Base-by-base conservation (phyloP, 1,140 invertebrate species). In the Hyposmocoma kahamanoa region DNA sequence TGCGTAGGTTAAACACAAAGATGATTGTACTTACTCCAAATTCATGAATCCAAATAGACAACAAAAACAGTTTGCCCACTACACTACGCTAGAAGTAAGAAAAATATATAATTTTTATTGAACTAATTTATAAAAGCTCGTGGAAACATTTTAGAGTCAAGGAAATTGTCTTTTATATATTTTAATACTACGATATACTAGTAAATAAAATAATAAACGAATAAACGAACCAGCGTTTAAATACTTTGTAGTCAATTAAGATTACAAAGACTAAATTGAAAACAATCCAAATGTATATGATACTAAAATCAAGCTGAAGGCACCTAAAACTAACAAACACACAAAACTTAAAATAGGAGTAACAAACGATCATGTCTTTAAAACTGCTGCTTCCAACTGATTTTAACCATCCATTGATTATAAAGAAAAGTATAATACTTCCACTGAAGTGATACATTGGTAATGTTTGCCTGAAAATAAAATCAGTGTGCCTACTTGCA, bases 51-150 rank as follows among this genome's bases (percentile, higher is more conserved):
- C 6, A 6, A 6, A 28, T 28, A 8, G 38, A 41, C 38, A 41
- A 22, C 1, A 41, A 22, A 21, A 41, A 41, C 5, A 5, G 11
- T 28, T 28, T 6, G 17, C 18, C 53, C 22, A 42, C 75, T 80
- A 80, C 67, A 53, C 64, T 82, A 82, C 62, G 56, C 65, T 82
- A 82, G 62, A 67, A 79, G 79, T 83, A 83, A 80, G 71, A 83
- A 83, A 81, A 83, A 83, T 83, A 83, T 79, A 81, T 80, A 81
- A 65, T 78, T 72, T 68, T 53, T 56, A 73, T 71, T 65, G 57
- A 77, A 78, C 68, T 83, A 81, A 77, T 72, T 65, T 77, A 70
- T 73, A 64, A 82, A 84, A 82, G 78, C 77, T 82, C 77, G 68
- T 83, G 76, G 76, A 75, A 81, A 68, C 72, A 69, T 73, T 73